A percentile compares a stretch with the other conserved stretches of the same genome.
Conservation (phyloP, 2,113 vertebrate species). For the Catharus fuscescens region DNA sequence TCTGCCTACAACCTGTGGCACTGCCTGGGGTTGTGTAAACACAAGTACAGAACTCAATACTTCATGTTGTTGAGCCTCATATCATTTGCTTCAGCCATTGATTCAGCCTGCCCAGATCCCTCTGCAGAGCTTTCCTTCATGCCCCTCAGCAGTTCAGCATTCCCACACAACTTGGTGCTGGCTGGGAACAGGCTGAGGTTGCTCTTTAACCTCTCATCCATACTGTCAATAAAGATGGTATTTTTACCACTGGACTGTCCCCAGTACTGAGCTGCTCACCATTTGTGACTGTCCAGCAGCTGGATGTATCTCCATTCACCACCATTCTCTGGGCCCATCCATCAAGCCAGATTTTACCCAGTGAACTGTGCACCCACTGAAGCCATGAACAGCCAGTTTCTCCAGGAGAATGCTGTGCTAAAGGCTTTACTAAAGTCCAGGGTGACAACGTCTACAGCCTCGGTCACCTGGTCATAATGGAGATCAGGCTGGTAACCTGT, state of each 20-base stretch:
- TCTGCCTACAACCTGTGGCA: not conserved
- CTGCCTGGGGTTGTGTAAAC: not conserved
- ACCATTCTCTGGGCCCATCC: not conserved
- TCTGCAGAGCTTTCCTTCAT: not conserved
- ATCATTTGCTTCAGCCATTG: not conserved
- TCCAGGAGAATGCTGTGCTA: not conserved
- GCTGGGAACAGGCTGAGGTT: not conserved
- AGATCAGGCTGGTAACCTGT: not conserved
- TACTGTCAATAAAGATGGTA: not conserved
- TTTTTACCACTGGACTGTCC: not conserved
- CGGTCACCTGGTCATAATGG: not conserved
- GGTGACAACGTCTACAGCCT: not conserved
- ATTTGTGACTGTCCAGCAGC: not conserved
- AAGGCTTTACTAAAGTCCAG: not conserved
- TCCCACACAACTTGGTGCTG: accelerated
- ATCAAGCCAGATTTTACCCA: not conserved
- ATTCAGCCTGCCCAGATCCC: not conserved
- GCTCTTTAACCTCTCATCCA: not conserved
- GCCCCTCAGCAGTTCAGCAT: not conserved
- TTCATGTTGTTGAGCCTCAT: not conserved
- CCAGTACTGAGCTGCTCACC: not conserved
- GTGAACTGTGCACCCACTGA: not conserved
- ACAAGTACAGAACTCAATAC: not conserved
- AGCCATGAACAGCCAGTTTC: not conserved
- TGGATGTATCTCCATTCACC: not conserved